Conservation (phyloP, 2,888 invertebrate species). For the Amblyjoppa fuscipennis region DNA sequence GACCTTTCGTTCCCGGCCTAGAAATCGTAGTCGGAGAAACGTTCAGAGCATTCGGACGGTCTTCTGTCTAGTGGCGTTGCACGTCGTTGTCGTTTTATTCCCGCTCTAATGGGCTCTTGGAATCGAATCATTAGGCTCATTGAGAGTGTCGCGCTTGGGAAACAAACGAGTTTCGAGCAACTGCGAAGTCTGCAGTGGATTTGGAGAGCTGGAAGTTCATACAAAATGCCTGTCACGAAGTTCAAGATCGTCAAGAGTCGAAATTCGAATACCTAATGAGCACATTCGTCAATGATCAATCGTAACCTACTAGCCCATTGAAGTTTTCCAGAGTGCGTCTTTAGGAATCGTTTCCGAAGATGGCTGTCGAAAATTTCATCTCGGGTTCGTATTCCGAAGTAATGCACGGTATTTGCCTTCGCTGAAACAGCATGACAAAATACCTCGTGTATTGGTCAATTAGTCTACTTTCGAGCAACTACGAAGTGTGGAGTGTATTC, state of each 20-base stretch:
- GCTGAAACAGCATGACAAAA: no score
- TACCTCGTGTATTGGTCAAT: no score
- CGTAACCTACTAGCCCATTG: no score
- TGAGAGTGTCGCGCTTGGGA: not conserved
- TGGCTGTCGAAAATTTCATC: no score
- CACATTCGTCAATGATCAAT: not conserved
- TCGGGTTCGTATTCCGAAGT: no score
- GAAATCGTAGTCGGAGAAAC: slow-evolving; percentile 37
- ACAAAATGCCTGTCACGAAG: not conserved
- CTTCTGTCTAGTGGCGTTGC: not conserved
- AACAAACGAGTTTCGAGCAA: not conserved
- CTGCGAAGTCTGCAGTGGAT: not conserved
- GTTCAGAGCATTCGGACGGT: not conserved
- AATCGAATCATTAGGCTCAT: not conserved
- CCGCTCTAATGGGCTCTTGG: not conserved
- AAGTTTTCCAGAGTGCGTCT: no score
- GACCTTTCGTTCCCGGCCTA: slow-evolving; percentile 54
- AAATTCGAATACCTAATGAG: not conserved
- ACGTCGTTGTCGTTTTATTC: not conserved
- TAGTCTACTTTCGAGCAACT: not conserved
- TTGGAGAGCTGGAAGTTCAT: no score
- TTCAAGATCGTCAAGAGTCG: not conserved
- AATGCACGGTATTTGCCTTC: no score
- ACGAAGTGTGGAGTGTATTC: not conserved
- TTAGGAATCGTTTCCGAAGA: no score